These are phyloP conservation scores for Drosophila mauritiana DNA, from an alignment of 1,140 invertebrate species.

Conservation along the genomic window DNA sequence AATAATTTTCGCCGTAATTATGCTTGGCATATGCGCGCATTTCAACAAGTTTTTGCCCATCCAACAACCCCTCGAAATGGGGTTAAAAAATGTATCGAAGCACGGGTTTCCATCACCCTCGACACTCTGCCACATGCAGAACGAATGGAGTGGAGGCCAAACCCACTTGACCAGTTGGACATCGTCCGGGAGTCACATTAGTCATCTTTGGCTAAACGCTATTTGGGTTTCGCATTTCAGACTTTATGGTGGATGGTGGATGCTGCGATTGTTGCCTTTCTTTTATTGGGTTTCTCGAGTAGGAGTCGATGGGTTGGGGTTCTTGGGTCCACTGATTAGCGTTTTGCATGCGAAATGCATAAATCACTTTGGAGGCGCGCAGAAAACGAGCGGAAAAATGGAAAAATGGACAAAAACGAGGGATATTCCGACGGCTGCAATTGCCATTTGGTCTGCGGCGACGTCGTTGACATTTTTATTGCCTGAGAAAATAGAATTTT, in stretches of 20 bases:
- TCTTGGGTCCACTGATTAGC: constrained; percentile 64
- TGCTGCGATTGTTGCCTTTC: constrained; percentile 14
- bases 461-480: constrained; percentile 81
- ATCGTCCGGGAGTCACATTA: constrained; percentile 61
- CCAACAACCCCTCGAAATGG: constrained; percentile 56
- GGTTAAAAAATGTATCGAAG: constrained; percentile 62
- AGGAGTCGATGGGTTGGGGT: constrained; percentile 19
- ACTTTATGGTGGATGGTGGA: constrained; percentile 19
- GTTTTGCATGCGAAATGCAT: constrained; percentile 80
- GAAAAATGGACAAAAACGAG: constrained; percentile 6
- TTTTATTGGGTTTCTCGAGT: constrained; percentile 57
- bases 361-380: constrained; percentile 54
- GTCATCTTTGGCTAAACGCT: constrained; percentile 81
- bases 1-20: constrained; percentile 67
- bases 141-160: constrained; percentile 36
- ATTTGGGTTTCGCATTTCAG: constrained; percentile 62
- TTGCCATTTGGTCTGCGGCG: constrained; percentile 63
- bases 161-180: constrained; percentile 69
- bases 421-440: constrained; percentile 52
- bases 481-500: constrained; percentile 81
- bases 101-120: constrained; percentile 48
- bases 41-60: constrained; percentile 60
- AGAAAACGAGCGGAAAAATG: constrained; percentile 6
- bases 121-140: constrained; percentile 55
- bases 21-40: constrained; percentile 71